Evolutionary conservation across 2,797 vertebrate species (phyloP), one percentile per base, ranked within the genome.

Genomic region (Sarcophilus harrisii): DNA sequence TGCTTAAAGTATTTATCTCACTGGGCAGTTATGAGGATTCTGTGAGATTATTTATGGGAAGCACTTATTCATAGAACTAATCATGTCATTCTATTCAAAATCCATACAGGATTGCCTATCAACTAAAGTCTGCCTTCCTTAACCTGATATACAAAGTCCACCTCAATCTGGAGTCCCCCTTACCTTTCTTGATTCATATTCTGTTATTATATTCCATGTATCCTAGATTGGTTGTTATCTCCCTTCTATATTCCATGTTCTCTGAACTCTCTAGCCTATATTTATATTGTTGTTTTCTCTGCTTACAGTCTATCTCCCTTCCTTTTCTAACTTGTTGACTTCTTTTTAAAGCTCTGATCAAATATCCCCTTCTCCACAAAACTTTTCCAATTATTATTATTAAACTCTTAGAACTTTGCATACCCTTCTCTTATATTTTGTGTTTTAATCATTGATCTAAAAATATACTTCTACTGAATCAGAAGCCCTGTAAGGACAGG

Each of bases 1-100:
- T 81, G 38, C 0, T 81, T 81, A 24, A 1, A 14, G 12, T 10
- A 4, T 5, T 10, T 24, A 9, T 16, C 32, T 49, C 4, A 4
- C 29, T 29, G n/a, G 14, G 13, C 28, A 14, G 27, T 0, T 5
- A 4, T 3, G 49, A 52, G 93, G 18, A 14, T 6, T n/a, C 49
- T 58, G 32, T 0, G 0, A 60, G 18, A n/a, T 2, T 9, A 9
- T 1, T 27, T 0, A 0, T 3, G 1, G 12, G 29, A 24, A 16
- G 38, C 11, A 0, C 24, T n/a, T 27, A 11, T 21, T 18, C n/a
- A 81, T 24, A 45, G 66, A 81, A 81, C 32, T 30, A 38, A 27
- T 81, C 8, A 1, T 24, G 8, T 45, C 24, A n/a, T 38, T 73
- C n/a, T 73, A n/a, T 38, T 81, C n/a, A 81, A 24, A 81, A 4